Evolutionary conservation across 2,888 invertebrate genomes (phyloP).

Genomic region (Parasteatoda lunata): DNA sequence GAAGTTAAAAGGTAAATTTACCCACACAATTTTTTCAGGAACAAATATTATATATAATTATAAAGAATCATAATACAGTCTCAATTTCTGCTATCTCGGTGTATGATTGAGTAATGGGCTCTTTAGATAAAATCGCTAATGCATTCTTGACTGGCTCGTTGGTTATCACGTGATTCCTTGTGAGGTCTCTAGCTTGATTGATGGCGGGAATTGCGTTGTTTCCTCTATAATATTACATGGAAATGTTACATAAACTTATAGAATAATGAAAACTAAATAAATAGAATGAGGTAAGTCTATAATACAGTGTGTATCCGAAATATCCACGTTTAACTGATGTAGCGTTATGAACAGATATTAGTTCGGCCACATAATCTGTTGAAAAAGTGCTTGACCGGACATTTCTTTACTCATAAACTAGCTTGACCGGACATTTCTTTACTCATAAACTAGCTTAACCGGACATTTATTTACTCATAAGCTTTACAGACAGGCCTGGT

Average conservation of each 20-base stretch:
- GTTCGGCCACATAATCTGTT: too few relatives aligned
- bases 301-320: too few relatives aligned
- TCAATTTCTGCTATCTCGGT: conserved; percentile 68
- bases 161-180: conserved; percentile 75
- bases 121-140: conserved; percentile 41
- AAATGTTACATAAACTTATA: not conserved
- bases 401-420: too few relatives aligned
- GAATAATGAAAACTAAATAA: too few relatives aligned
- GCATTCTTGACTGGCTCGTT: conserved; percentile 73
- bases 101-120: conserved; percentile 33
- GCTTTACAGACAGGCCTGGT: too few relatives aligned
- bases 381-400: too few relatives aligned
- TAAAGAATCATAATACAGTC: conserved; percentile 68
- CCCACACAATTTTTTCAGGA: conserved; percentile 29
- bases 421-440: too few relatives aligned
- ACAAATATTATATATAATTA: conserved; percentile 23
- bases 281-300: too few relatives aligned
- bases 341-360: too few relatives aligned
- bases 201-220: conserved; percentile 26
- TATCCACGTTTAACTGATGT: too few relatives aligned
- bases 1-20: conserved; percentile 5
- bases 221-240: conserved; percentile 22
- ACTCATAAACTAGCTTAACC: too few relatives aligned
- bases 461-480: too few relatives aligned
- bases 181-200: conserved; percentile 75